Base-by-base conservation (phyloP, 64 coral and sea anemone genomes). In the Astreopora myriophthalma region DNA sequence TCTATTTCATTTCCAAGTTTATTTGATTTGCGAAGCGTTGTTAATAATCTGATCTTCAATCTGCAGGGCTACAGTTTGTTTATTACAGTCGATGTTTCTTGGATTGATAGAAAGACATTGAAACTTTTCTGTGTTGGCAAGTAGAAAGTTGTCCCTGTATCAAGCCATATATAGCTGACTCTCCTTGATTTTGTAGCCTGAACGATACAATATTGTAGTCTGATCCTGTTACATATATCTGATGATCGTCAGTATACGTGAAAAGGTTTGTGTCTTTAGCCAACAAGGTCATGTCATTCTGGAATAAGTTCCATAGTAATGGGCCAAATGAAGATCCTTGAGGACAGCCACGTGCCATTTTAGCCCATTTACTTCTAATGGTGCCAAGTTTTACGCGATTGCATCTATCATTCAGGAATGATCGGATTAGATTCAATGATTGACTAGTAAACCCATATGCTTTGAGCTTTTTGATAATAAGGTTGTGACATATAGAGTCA, bases 241-340 rank as follows among this genome's bases (percentile, higher is more conserved):
- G 6, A 44, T 86, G 83, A 27, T 86, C 83, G 17, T 69, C 38
- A 24, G 20, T 62, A 48, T 86, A 64, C 68, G 38, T 55, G 19
- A 86, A 69, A 7, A 48, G 27, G 25, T 86, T 86, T 55, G 64
- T 8, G 34, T 39, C 22, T 76, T 71, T 26, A 71, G 51, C 52
- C 71, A 89, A 22, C 86, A 48, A 62, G 20, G 57, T 66, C 80
- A 67, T 86, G 29, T 86, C 83, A 20, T 86, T 86, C 68, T 86
- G 83, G 31, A 86, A 86, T 44, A 70, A 48, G 25, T 70, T 86
- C 64, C 86, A 89, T 36, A 64, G 35, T 14, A 89, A 22, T 35
- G 51, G 51, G 1, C 86, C 86, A 39, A 89, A 89, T 51, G 55
- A 89, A 8, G 72, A 76, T 19, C 71, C 71, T 3, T 76, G 86